These are phyloP conservation scores for Ptyas mucosa DNA, from an alignment of 2,113 vertebrate genomes.

Conservation along the genomic window DNA sequence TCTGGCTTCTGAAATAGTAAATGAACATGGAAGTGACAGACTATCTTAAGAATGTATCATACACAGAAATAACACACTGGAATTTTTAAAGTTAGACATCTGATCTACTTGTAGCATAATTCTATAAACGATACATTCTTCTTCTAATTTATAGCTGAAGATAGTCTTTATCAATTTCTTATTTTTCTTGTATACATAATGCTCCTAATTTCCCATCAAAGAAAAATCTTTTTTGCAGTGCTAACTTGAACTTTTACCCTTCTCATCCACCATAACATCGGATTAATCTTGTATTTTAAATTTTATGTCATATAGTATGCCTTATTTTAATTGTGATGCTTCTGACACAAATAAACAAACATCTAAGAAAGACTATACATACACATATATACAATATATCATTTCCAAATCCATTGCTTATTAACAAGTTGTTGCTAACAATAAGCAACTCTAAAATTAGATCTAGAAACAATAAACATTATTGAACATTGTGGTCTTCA, in stretches of 20 bases:
- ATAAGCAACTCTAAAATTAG: not conserved
- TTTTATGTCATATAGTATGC: not conserved
- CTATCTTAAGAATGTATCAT: not conserved
- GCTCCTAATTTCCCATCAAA: not conserved
- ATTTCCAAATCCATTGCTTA: not conserved
- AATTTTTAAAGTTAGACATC: not conserved
- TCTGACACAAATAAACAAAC: not conserved
- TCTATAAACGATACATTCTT: not conserved
- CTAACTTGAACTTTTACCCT: not conserved
- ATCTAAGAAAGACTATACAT: not conserved
- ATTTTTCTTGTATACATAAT: not conserved
- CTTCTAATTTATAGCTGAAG: not conserved
- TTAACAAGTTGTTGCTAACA: not conserved
- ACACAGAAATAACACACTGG: not conserved
- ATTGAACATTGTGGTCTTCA: not conserved
- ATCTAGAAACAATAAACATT: not conserved
- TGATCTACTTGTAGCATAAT: not conserved
- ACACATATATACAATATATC: not conserved
- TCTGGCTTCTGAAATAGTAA: conserved; percentile 76
- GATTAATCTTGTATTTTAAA: not conserved
- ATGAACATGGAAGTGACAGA: not conserved
- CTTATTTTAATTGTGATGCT: not conserved
- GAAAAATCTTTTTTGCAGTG: not conserved
- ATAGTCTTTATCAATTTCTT: not conserved
- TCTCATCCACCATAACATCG: not conserved